These are phyloP conservation scores for Todiramphus saurophagus DNA, from an alignment of 2,113 vertebrate genomes.

Conservation along the genomic window DNA sequence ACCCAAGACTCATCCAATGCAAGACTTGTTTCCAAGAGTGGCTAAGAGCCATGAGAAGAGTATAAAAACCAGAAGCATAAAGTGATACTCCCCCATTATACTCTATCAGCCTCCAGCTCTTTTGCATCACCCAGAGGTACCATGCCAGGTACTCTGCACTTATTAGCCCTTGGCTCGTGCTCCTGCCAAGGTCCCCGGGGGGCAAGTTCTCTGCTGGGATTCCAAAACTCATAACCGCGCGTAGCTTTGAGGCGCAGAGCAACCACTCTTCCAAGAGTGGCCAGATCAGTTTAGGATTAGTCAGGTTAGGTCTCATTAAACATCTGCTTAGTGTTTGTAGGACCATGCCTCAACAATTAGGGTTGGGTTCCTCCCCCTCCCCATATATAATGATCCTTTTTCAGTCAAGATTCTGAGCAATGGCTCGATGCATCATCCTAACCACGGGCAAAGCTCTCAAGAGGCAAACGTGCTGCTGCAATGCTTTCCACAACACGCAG, in stretches of 20 bases:
- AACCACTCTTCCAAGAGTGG: neutral
- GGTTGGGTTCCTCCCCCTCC: neutral
- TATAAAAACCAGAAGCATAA: neutral
- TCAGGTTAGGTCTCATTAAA: constrained; percentile 18
- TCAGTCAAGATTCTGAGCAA: neutral
- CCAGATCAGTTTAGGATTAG: neutral
- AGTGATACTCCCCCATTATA: neutral
- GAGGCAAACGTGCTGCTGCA: constrained; percentile 13
- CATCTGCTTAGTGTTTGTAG: constrained; percentile 23
- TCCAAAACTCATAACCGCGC: neutral
- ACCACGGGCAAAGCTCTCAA: neutral
- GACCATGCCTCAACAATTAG: neutral
- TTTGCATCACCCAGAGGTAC: neutral
- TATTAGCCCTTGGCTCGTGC: neutral
- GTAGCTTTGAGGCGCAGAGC: neutral
- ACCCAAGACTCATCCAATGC: neutral
- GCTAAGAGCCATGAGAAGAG: neutral
- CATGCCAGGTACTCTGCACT: constrained; percentile 16
- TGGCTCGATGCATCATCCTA: neutral
- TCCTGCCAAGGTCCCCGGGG: neutral
- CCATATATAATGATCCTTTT: constrained; percentile 18
- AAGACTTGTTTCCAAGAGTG: neutral
- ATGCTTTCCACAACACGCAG: neutral
- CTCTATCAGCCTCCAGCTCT: neutral
- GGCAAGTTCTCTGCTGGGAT: constrained; percentile 2